Evolutionary conservation across 2,113 vertebrate species (phyloP), one percentile per base, ranked within the genome.

Genomic region (Pituophis catenifer): DNA sequence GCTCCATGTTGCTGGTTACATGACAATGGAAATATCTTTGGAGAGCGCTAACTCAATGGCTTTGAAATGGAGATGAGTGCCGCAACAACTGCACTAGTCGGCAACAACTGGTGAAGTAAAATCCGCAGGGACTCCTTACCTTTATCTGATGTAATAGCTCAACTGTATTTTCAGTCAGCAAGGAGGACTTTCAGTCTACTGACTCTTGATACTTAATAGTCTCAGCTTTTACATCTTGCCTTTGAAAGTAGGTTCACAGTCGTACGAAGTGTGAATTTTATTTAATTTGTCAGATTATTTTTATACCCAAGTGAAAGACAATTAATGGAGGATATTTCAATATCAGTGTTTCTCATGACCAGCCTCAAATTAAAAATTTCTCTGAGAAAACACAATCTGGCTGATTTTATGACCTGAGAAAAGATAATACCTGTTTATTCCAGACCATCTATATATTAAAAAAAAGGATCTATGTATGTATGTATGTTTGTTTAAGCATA

Each of bases 251-350:
- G 38, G 86, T 6, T 92, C 62, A 9, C 26, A 19, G 23, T 50
- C 85, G 87, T 65, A 57, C 0, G 5, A 9, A 48, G 85, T 48
- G 65, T 48, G 33, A 81, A 81, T 81, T 81, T 81, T 21, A 81
- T 81, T 81, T 44, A 81, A 38, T 81, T 44, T 81, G 24, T 94
- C 89, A 57, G 90, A 7, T 94, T 95, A 50, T 91, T 94, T 4
- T 50, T 53, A 70, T 88, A 12, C 62, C 15, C 89, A 90, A 91
- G 10, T 70, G 17, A 44, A 81, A 23, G 88, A 26, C 5, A 29
- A 19, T 89, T 29, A 1, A 48, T 65, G 19, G 38, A 92, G n/a
- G 33, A 48, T 38, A 87, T 50, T 17, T 53, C 33, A 85, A 86
- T 38, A 53, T 89, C n/a, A 59, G 24, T 91, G 15, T 23, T n/a